Percentiles rank a stretch among this genome's conserved stretches.
phyloP scores from a whole-genome alignment of 2,113 vertebrate species.

The Cryptomyrus ogoouensis region DNA sequence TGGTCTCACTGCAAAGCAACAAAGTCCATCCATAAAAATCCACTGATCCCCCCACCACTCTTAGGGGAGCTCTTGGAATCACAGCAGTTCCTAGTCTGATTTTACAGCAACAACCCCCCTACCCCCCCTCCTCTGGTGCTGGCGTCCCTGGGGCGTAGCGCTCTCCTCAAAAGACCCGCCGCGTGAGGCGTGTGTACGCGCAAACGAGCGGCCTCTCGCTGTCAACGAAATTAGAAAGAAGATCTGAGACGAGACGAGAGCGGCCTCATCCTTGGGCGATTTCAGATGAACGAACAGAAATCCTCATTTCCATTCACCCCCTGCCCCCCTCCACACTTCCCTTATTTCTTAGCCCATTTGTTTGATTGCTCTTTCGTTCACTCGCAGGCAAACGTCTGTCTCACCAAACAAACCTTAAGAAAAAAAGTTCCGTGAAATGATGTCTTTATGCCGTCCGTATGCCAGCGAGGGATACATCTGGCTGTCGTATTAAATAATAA shows the following conservation, averaged over 20 bases:
- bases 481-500: not conserved
- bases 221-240: not conserved
- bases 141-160: not conserved
- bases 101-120: not conserved
- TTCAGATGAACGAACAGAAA: not conserved
- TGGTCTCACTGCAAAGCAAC: not conserved
- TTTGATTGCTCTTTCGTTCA: conserved; percentile 2
- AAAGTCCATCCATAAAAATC: not conserved
- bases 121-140: not conserved
- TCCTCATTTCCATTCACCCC: not conserved
- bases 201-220: not conserved
- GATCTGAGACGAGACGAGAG: not conserved
- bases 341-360: not conserved
- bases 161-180: not conserved
- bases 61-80: not conserved
- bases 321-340: not conserved
- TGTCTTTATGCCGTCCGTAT: not conserved
- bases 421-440: not conserved
- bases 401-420: conserved; percentile 2
- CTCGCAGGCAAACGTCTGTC: not conserved
- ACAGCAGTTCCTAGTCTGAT: not conserved
- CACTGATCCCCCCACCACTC: not conserved
- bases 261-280: not conserved
- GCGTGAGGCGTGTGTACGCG: not conserved
- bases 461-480: not conserved